phyloP scores from a whole-genome alignment of 2,797 vertebrate species.

The Echiichthys vipera region DNA sequence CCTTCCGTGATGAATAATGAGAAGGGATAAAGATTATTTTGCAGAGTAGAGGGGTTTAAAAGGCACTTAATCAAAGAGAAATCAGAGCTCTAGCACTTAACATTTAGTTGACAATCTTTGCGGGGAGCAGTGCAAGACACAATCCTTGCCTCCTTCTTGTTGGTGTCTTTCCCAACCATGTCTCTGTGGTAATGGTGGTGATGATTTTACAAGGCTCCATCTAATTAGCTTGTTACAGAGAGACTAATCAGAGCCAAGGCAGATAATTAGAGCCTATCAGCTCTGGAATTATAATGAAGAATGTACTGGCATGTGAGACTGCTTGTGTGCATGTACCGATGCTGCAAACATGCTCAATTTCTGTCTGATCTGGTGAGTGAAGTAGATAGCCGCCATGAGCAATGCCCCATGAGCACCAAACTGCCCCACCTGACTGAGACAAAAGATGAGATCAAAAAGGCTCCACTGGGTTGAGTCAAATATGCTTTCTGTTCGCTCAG shows the following conservation, averaged over 20 bases:
- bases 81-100: constrained; percentile 76
- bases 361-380: constrained; percentile 51
- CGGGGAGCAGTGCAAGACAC: constrained; percentile 47
- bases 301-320: constrained; percentile 44
- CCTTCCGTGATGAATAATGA: constrained; percentile 75
- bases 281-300: constrained; percentile 81
- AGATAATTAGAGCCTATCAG: constrained; percentile 83
- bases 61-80: constrained; percentile 78
- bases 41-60: constrained; percentile 63
- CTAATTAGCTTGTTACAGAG: constrained; percentile 84
- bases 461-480: constrained; percentile 57
- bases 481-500: constrained; percentile 38
- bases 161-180: constrained; percentile 73
- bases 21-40: constrained; percentile 67
- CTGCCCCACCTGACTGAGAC: constrained; percentile 60
- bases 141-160: constrained; percentile 69
- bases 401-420: constrained; percentile 50
- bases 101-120: constrained; percentile 77
- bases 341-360: constrained; percentile 27
- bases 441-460: constrained; percentile 64
- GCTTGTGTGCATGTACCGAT: constrained; percentile 12
- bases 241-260: constrained; percentile 83
- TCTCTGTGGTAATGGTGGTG: constrained; percentile 78
- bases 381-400: constrained; percentile 45
- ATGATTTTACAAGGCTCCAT: constrained; percentile 84